A percentile compares a stretch with the other conserved stretches of the same genome.
phyloP scores from a whole-genome alignment of 2,888 invertebrate species.

The Tachina fera region DNA sequence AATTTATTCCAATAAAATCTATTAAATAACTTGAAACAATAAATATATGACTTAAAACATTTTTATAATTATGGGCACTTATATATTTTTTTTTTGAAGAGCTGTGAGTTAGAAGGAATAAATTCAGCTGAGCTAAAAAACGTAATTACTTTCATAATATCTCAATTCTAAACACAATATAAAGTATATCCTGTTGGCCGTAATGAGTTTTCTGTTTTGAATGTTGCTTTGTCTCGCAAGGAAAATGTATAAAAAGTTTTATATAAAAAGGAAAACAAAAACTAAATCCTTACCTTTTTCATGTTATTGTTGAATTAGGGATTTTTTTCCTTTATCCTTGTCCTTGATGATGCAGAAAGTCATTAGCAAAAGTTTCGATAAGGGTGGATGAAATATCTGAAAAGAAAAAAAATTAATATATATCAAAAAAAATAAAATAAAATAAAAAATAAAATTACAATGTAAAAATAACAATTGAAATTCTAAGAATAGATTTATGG shows the following conservation, averaged over 20 bases:
- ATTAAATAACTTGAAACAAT: too few species aligned
- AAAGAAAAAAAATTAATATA: slow-evolving; percentile 12
- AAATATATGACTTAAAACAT: too few species aligned
- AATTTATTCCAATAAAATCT: too few species aligned
- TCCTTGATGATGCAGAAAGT: slow-evolving; percentile 19
- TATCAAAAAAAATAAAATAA: neutral
- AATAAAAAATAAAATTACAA: slow-evolving; percentile 40
- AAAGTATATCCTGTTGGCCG: neutral
- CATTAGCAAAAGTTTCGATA: slow-evolving; percentile 64
- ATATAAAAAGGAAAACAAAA: neutral
- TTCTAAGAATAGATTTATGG: slow-evolving; percentile 45
- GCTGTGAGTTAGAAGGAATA: too few species aligned
- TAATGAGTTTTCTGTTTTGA: slow-evolving; percentile 61
- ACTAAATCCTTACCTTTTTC: slow-evolving; percentile 54
- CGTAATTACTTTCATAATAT: slow-evolving; percentile 11
- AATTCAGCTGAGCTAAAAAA: neutral
- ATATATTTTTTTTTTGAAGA: too few species aligned
- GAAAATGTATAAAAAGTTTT: neutral
- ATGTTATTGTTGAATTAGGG: slow-evolving; percentile 39
- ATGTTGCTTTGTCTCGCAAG: slow-evolving; percentile 55
- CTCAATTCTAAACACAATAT: slow-evolving; percentile 5
- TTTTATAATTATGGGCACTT: too few species aligned
- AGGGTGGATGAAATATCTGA: slow-evolving; percentile 51
- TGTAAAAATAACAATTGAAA: slow-evolving; percentile 61
- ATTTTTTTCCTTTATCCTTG: neutral